Percentiles rank a stretch among this genome's conserved stretches.
Evolutionary conservation across 2,888 invertebrate species (phyloP).

Genomic region (Altica lythri): DNA sequence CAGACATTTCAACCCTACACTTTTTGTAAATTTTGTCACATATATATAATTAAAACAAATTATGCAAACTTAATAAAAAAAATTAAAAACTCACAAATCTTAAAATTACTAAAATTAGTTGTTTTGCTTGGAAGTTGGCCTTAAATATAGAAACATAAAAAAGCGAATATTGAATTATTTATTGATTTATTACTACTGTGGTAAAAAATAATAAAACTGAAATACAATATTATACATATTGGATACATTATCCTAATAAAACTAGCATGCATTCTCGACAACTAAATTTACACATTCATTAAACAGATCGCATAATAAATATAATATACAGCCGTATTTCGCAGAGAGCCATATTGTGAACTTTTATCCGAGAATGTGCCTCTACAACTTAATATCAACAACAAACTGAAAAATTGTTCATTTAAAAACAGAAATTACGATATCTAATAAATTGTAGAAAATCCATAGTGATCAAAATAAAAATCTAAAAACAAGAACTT

Average conservation of each 20-base stretch:
- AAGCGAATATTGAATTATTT: constrained; percentile 39
- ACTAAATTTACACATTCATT: constrained; percentile 54
- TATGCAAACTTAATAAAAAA: too few relatives aligned
- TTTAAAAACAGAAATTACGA: too few relatives aligned
- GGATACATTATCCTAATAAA: constrained; percentile 51
- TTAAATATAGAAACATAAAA: constrained; percentile 27
- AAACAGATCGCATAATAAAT: constrained; percentile 55
- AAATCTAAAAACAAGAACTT: background rate
- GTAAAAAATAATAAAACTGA: constrained; percentile 59
- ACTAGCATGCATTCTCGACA: constrained; percentile 56
- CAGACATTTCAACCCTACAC: too few relatives aligned
- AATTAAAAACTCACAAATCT: too few relatives aligned
- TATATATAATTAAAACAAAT: too few relatives aligned
- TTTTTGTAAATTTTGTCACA: too few relatives aligned
- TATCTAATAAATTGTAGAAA: too few relatives aligned
- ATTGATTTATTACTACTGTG: constrained; percentile 54
- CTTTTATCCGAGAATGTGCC: constrained; percentile 21
- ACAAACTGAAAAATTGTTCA: background rate
- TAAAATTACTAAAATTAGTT: too few relatives aligned
- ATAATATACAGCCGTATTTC: constrained; percentile 57
- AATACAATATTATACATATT: constrained; percentile 57
- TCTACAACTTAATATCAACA: constrained; percentile 13
- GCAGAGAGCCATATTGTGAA: constrained; percentile 50
- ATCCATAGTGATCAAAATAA: too few relatives aligned
- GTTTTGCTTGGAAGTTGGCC: constrained; percentile 3